These are phyloP conservation scores for Holcopasites calliopsidis DNA, from an alignment of 1,140 invertebrate species.

Conservation along the genomic window DNA sequence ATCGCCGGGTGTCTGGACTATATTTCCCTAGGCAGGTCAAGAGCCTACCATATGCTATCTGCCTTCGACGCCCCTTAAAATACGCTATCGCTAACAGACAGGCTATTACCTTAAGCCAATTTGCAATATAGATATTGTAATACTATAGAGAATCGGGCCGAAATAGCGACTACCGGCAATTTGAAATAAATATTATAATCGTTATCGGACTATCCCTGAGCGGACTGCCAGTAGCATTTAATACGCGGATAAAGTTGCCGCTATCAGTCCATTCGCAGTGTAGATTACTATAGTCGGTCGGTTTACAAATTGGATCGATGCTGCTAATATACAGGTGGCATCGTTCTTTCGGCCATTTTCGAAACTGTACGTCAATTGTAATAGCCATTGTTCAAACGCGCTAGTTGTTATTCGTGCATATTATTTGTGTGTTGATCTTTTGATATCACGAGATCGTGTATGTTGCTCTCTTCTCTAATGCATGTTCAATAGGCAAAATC, in stretches of 20 bases:
- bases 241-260: not conserved
- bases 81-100: too few relatives aligned
- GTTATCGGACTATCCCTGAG: not conserved
- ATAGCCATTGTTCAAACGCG: too few relatives aligned
- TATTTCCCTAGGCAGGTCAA: too few relatives aligned
- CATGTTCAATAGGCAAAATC: too few relatives aligned
- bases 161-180: too few relatives aligned
- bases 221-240: not conserved
- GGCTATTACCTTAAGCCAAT: constrained; percentile 1
- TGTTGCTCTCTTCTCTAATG: too few relatives aligned
- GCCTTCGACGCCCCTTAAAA: not conserved
- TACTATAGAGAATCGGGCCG: not conserved
- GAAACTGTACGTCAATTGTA: too few relatives aligned
- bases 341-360: constrained; percentile 15
- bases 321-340: not conserved
- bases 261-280: not conserved
- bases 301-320: not conserved
- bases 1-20: too few relatives aligned
- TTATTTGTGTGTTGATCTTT: too few relatives aligned
- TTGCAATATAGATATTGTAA: not conserved
- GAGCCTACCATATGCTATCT: too few relatives aligned
- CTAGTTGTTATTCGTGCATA: too few relatives aligned
- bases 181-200: not conserved
- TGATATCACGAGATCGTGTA: too few relatives aligned
- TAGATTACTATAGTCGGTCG: not conserved